Percentiles rank a stretch among this genome's conserved stretches.
Evolutionary conservation across 2,797 vertebrate species (phyloP).

Genomic region (Thalassophryne amazonica): DNA sequence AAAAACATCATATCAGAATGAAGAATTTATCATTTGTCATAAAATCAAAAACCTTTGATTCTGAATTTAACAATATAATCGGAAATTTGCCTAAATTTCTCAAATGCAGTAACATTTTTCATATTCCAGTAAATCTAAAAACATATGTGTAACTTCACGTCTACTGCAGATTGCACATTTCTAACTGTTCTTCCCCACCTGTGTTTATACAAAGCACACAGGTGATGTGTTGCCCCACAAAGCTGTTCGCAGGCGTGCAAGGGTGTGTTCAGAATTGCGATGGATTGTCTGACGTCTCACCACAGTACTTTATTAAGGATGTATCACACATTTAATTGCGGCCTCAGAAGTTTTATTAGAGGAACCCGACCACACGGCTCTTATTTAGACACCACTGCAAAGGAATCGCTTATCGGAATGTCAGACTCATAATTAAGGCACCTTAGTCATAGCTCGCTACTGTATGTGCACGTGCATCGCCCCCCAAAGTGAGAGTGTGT

Average conservation of each 20-base stretch:
- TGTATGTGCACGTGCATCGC: slow-evolving; percentile 10
- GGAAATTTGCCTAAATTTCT: background rate
- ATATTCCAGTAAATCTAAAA: background rate
- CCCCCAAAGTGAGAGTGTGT: background rate
- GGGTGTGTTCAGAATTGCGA: slow-evolving; percentile 44
- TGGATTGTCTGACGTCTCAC: slow-evolving; percentile 44
- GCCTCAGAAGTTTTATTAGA: slow-evolving; percentile 45
- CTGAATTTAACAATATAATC: background rate
- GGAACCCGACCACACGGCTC: slow-evolving; percentile 37
- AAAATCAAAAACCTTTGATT: too few relatives aligned
- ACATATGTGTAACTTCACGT: background rate
- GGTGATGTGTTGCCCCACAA: slow-evolving; percentile 31
- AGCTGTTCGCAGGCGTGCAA: slow-evolving; percentile 2
- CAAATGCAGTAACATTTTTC: background rate
- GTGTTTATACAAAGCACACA: slow-evolving; percentile 36
- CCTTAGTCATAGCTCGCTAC: slow-evolving; percentile 45
- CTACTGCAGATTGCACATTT: background rate
- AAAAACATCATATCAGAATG: too few relatives aligned
- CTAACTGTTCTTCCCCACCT: slow-evolving; percentile 14
- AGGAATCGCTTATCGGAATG: slow-evolving; percentile 53
- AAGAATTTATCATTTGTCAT: too few relatives aligned
- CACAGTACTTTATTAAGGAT: slow-evolving; percentile 39
- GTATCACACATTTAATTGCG: slow-evolving; percentile 53
- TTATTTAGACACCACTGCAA: slow-evolving; percentile 52
- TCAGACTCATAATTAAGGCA: slow-evolving; percentile 61